A percentile compares a stretch with the other conserved stretches of the same genome.
These are phyloP conservation scores for Ranitomeya variabilis DNA, from an alignment of 2,113 vertebrate species.

Conservation along the genomic window DNA sequence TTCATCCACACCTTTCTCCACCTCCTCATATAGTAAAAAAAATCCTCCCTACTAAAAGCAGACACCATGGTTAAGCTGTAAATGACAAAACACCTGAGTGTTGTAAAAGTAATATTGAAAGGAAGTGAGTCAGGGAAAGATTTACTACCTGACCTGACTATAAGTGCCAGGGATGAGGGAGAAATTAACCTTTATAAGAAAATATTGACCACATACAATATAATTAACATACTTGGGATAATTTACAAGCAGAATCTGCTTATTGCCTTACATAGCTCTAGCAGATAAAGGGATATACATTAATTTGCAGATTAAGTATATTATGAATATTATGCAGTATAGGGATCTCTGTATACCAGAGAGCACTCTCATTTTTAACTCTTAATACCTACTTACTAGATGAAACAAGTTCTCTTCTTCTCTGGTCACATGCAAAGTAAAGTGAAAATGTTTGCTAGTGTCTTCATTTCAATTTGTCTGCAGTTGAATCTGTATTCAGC, in stretches of 20 bases:
- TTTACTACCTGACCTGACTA: neutral
- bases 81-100: neutral
- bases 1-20: neutral
- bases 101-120: neutral
- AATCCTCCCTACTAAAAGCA: too few relatives aligned
- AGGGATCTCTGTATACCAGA: neutral
- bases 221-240: neutral
- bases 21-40: neutral
- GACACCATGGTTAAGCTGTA: neutral
- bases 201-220: neutral
- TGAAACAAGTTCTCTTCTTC: neutral
- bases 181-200: neutral
- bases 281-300: neutral
- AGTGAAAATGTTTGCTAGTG: too few relatives aligned
- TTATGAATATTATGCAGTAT: neutral
- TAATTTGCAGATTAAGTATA: neutral
- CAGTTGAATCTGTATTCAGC: neutral
- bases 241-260: neutral
- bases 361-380: neutral
- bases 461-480: neutral
- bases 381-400: neutral
- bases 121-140: neutral
- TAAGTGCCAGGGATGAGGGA: neutral
- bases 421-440: neutral
- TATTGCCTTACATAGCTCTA: neutral